phyloP scores from a whole-genome alignment of 2,797 vertebrate genomes.

The Selene dorsalis region DNA sequence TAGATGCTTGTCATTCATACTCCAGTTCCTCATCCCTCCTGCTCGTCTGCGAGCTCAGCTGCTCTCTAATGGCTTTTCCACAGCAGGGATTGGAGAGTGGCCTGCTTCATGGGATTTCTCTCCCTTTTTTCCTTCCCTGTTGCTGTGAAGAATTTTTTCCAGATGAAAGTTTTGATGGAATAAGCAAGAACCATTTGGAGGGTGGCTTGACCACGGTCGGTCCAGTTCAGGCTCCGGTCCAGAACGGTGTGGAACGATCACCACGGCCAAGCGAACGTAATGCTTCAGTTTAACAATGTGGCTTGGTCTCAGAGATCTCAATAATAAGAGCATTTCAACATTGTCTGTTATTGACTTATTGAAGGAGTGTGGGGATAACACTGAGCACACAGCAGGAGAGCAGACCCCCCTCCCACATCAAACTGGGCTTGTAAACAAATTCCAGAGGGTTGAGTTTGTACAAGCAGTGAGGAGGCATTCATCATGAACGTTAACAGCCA shows the following conservation, averaged over 20 bases:
- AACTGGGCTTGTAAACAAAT: slow-evolving; percentile 65
- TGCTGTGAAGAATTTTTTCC: slow-evolving; percentile 79
- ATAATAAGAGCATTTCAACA: slow-evolving; percentile 39
- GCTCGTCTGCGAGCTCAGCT: slow-evolving; percentile 47
- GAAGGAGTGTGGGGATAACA: slow-evolving; percentile 51
- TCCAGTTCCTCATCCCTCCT: slow-evolving; percentile 41
- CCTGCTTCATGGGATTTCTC: slow-evolving; percentile 65
- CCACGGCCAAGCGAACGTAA: slow-evolving; percentile 31
- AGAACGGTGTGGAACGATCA: slow-evolving; percentile 26
- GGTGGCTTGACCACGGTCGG: slow-evolving; percentile 38
- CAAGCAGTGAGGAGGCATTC: slow-evolving; percentile 61
- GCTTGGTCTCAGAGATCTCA: slow-evolving; percentile 37
- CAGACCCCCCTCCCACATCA: slow-evolving; percentile 18
- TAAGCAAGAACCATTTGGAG: slow-evolving; percentile 59
- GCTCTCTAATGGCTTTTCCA: slow-evolving; percentile 79
- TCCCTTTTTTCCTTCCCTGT: slow-evolving; percentile 53
- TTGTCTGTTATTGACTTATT: slow-evolving; percentile 23
- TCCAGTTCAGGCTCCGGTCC: slow-evolving; percentile 44
- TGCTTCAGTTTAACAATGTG: slow-evolving; percentile 56
- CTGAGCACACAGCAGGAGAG: slow-evolving; percentile 56
- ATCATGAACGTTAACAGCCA: slow-evolving; percentile 54
- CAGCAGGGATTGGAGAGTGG: slow-evolving; percentile 60
- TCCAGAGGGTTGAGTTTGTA: slow-evolving; percentile 66
- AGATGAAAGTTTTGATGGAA: slow-evolving; percentile 78
- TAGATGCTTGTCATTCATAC: slow-evolving; percentile 58